Evolutionary conservation across 2,797 vertebrate genomes (phyloP).

Genomic region (Thunnus albacares): DNA sequence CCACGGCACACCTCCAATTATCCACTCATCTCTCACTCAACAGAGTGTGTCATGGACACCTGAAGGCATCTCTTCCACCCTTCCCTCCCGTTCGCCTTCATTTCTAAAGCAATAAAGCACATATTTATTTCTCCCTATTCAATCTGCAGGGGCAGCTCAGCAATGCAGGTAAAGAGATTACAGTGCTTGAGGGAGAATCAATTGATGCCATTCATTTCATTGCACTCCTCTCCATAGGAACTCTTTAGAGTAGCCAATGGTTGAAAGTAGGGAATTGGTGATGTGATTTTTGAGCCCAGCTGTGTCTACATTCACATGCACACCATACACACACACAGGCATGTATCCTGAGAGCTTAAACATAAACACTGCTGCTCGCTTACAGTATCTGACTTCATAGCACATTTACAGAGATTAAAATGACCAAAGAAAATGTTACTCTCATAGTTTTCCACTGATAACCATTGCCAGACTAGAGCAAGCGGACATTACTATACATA

Average conservation of each 20-base stretch:
- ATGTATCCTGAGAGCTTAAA: constrained; percentile 13
- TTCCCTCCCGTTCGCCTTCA: constrained; percentile 42
- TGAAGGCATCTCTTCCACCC: constrained; percentile 54
- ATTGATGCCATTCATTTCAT: constrained; percentile 79
- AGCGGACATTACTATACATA: constrained; percentile 14
- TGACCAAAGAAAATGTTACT: constrained; percentile 11
- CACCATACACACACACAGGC: not conserved
- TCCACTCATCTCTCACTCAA: constrained; percentile 74
- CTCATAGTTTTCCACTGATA: constrained; percentile 19
- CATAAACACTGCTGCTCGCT: constrained; percentile 20
- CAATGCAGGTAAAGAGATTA: constrained; percentile 83
- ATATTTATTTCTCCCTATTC: constrained; percentile 81
- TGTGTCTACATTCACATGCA: constrained; percentile 42
- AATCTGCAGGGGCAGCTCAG: constrained; percentile 73
- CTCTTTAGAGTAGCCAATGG: constrained; percentile 64
- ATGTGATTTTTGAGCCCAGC: constrained; percentile 54
- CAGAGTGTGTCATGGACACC: constrained; percentile 63
- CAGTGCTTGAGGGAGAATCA: constrained; percentile 83
- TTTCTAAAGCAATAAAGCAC: constrained; percentile 80
- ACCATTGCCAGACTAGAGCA: constrained; percentile 16
- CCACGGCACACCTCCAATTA: constrained; percentile 73
- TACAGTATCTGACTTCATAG: constrained; percentile 29
- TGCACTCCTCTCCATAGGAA: constrained; percentile 54
- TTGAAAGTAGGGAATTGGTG: constrained; percentile 51
- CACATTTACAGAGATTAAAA: constrained; percentile 41